Conservation (phyloP, 2,113 vertebrate species). For the Amphiprion ocellaris region DNA sequence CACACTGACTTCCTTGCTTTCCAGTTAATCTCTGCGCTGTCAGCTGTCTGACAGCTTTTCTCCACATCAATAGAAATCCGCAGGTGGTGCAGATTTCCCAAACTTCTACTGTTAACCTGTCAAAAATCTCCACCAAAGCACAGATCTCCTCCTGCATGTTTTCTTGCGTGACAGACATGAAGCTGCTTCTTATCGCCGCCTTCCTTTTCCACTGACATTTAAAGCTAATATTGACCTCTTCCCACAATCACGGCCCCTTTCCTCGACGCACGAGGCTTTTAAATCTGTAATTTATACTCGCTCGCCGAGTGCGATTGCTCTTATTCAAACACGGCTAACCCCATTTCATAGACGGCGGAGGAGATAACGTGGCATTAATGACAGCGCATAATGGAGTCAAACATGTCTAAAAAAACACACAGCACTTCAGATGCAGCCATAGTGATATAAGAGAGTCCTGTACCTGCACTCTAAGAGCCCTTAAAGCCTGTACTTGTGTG, state of each 20-base stretch:
- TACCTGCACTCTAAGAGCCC: background rate
- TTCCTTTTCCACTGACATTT: slow-evolving; percentile 52
- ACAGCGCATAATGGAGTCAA: slow-evolving; percentile 28
- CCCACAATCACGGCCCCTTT: slow-evolving; percentile 14
- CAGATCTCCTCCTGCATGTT: background rate
- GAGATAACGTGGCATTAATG: slow-evolving; percentile 64
- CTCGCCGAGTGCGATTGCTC: slow-evolving; percentile 17
- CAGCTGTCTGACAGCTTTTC: background rate
- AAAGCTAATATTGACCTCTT: slow-evolving; percentile 63
- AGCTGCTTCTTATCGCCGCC: slow-evolving; percentile 39
- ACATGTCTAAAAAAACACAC: slow-evolving; percentile 29
- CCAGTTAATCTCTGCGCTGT: background rate
- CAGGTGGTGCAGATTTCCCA: slow-evolving; percentile 4
- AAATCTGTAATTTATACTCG: slow-evolving; percentile 44
- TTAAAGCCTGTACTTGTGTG: background rate
- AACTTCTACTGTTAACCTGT: background rate
- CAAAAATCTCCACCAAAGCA: background rate
- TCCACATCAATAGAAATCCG: slow-evolving; percentile 2
- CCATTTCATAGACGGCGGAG: slow-evolving; percentile 32
- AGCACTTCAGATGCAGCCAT: slow-evolving; percentile 47
- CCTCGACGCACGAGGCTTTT: slow-evolving; percentile 51
- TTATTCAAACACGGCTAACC: slow-evolving; percentile 66
- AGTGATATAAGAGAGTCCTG: background rate
- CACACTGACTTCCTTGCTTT: background rate
- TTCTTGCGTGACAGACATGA: slow-evolving; percentile 18